Base-by-base conservation (phyloP, 2,113 vertebrate species). In the Macrotis lagotis region DNA sequence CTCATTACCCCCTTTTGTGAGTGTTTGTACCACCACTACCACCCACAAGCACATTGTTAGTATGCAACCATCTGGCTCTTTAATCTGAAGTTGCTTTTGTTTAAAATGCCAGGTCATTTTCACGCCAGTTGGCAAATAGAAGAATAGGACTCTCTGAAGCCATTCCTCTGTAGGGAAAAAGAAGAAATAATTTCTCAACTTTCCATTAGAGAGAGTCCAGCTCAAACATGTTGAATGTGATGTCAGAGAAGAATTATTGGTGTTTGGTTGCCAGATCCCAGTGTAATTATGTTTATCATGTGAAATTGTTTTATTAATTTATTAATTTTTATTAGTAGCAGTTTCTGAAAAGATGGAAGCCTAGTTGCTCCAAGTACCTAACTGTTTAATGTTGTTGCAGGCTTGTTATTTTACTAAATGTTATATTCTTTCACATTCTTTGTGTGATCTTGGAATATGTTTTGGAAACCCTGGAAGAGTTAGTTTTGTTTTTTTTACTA, bases 31-130 rank as follows among this genome's bases (percentile, higher is more conserved):
- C 31, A 74, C 92, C 93, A 55, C 31, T 48, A 31, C 91, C 44
- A 52, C 91, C 59, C 52, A 10, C 92, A 47, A 4, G 16, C 90
- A 51, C 48, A 51, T 90, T 66, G 1, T 52, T 51, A 37, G 26
- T 93, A 51, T 90, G 0, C 0, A n/a, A 53, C 51, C 89, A 19
- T 88, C 91, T 49, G 53, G 26, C 89, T 91, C 90, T 25, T 66
- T 51, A 93, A 92, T 66, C 91, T 91, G 90, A 91, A 95, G 92
- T 90, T 90, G 53, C 50, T 91, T 95, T 96, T 95, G 92, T 93
- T 92, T 91, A 51, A 91, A 53, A 95, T 93, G 89, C 94, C 90
- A 94, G 7, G 74, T 0, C 0, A 10, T 94, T 66, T 74, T 91
- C 50, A 66, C 53, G 25, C 49, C 48, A 90, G 95, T 88, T 92